Percentiles rank a stretch among this genome's conserved stretches.
These are phyloP conservation scores for Xenentodon cancila DNA, from an alignment of 2,797 vertebrate species.

Conservation along the genomic window DNA sequence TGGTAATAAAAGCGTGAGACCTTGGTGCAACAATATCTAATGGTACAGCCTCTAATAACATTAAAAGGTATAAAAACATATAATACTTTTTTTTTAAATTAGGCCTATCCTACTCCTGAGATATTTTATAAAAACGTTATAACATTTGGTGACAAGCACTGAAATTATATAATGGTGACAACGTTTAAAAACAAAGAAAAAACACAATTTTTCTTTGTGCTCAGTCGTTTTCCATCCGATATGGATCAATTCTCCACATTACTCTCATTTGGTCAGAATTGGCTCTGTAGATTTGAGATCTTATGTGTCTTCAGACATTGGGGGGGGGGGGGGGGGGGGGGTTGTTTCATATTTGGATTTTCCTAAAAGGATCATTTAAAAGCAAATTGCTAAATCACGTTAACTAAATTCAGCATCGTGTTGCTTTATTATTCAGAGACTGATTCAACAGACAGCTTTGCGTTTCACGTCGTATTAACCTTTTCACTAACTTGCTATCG, in stretches of 20 bases:
- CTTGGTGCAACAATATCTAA: too few species aligned
- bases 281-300: slow-evolving; percentile 51
- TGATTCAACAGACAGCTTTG: slow-evolving; percentile 73
- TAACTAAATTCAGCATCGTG: slow-evolving; percentile 75
- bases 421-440: slow-evolving; percentile 68
- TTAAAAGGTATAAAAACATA: neutral
- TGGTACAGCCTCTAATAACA: too few species aligned
- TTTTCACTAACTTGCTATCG: slow-evolving; percentile 45
- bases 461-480: slow-evolving; percentile 72
- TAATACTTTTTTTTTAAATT: neutral
- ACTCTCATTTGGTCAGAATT: slow-evolving; percentile 22
- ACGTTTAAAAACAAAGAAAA: too few species aligned
- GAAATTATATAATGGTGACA: too few species aligned
- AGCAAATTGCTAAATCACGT: slow-evolving; percentile 57
- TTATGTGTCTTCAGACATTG: slow-evolving; percentile 16
- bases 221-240: too few species aligned
- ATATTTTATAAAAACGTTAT: slow-evolving; percentile 2
- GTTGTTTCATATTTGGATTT: slow-evolving; percentile 56
- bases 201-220: too few species aligned
- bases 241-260: too few species aligned
- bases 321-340: too few species aligned
- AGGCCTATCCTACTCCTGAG: neutral
- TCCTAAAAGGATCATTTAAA: slow-evolving; percentile 41
- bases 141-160: too few species aligned
- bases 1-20: too few species aligned